Conservation (phyloP, 2,113 vertebrate genomes). For the Morone saxatilis region DNA sequence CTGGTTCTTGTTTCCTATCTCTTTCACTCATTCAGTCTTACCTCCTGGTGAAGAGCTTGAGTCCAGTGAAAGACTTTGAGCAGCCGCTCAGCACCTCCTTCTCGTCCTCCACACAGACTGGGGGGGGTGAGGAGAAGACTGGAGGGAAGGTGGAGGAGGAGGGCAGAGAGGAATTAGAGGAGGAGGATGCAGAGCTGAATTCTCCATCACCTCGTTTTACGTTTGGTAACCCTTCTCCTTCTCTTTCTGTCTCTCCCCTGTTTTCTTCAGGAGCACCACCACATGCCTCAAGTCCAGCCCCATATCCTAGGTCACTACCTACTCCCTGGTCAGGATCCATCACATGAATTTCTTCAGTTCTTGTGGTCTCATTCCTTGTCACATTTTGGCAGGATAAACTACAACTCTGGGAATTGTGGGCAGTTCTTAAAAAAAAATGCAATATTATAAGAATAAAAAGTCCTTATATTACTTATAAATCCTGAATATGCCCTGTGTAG, state of each 20-base stretch:
- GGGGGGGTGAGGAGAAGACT: not conserved
- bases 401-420: not conserved
- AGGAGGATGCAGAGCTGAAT: constrained; percentile 62
- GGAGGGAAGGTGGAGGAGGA: not conserved
- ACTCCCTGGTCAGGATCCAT: constrained; percentile 41
- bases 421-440: too few relatives aligned
- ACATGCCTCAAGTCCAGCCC: not conserved
- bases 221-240: not conserved
- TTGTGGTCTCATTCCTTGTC: not conserved
- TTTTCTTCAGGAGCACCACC: not conserved
- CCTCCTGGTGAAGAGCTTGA: constrained; percentile 71
- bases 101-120: constrained; percentile 40
- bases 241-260: not conserved
- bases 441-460: not conserved
- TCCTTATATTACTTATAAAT: not conserved
- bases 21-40: constrained; percentile 29
- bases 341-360: not conserved
- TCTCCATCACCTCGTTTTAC: constrained; percentile 18
- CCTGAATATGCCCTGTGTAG: not conserved
- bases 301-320: not conserved
- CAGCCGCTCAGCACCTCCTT: constrained; percentile 57
- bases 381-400: constrained; percentile 17
- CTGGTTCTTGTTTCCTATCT: too few relatives aligned
- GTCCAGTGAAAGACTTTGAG: constrained; percentile 69
- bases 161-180: constrained; percentile 42